Evolutionary conservation across 2,888 invertebrate species (phyloP).

Genomic region (Tricholauxania praeusta): DNA sequence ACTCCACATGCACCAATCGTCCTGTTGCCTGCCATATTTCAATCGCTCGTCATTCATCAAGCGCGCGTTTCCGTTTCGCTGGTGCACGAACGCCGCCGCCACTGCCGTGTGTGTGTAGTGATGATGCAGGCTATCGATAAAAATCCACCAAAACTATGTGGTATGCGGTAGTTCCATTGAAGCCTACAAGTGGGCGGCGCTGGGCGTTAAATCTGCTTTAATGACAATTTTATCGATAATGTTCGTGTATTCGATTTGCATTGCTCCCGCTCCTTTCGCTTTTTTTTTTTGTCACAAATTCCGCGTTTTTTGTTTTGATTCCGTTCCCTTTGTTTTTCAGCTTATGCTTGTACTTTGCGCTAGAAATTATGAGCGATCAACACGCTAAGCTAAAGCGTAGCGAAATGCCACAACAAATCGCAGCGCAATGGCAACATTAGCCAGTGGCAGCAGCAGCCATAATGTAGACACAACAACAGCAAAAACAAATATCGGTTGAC

Average conservation of each 20-base stretch:
- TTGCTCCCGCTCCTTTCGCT: slow-evolving; percentile 29
- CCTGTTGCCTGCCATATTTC: slow-evolving; percentile 28
- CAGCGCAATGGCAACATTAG: neutral
- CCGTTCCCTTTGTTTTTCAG: slow-evolving; percentile 22
- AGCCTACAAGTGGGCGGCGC: too few species aligned
- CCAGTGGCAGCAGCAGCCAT: neutral
- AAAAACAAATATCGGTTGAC: slow-evolving; percentile 1
- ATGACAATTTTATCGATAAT: slow-evolving; percentile 65
- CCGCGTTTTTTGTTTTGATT: slow-evolving; percentile 23
- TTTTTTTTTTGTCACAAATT: slow-evolving; percentile 37
- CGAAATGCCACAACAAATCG: slow-evolving; percentile 29
- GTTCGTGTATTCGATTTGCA: slow-evolving; percentile 59
- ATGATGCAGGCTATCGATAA: slow-evolving; percentile 41
- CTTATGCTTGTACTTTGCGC: slow-evolving; percentile 31
- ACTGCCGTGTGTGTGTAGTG: neutral
- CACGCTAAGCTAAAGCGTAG: slow-evolving; percentile 44
- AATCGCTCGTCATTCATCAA: slow-evolving; percentile 42
- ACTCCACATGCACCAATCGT: slow-evolving; percentile 25
- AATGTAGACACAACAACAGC: slow-evolving; percentile 11
- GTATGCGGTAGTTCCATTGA: too few species aligned
- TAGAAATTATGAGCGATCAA: slow-evolving; percentile 51
- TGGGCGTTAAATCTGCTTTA: slow-evolving; percentile 47
- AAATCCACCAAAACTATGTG: neutral
- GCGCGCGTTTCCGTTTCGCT: slow-evolving; percentile 37
- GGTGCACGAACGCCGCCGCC: slow-evolving; percentile 6